Conservation (phyloP, 1,140 invertebrate genomes). For the Pogonomyrmex californicus region DNA sequence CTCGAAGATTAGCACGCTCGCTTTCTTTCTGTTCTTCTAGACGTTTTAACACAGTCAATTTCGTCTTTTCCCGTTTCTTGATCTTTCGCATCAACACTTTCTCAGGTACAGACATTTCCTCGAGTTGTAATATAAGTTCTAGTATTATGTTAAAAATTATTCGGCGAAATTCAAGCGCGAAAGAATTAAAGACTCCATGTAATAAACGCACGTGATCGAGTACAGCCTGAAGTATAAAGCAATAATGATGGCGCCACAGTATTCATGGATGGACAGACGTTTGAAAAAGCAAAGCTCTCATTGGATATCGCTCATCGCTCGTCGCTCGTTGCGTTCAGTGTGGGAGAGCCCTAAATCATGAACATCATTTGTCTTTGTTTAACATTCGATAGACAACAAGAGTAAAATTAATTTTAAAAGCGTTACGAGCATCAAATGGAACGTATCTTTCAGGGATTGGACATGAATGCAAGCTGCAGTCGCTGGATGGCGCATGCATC, state of each 20-base stretch:
- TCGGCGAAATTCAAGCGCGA: background rate
- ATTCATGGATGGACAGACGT: too few species aligned
- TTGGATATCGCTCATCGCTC: too few species aligned
- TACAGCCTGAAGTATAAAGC: too few species aligned
- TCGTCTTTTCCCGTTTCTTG: conserved; percentile 92
- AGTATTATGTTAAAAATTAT: background rate
- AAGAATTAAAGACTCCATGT: background rate
- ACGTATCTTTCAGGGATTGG: too few species aligned
- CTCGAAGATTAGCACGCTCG: background rate
- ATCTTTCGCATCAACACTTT: conserved; percentile 93
- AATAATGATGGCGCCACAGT: too few species aligned
- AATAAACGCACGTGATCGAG: background rate
- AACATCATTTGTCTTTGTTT: too few species aligned
- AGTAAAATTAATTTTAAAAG: too few species aligned
- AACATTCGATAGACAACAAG: too few species aligned
- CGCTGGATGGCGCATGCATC: background rate
- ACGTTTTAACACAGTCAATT: conserved; percentile 88
- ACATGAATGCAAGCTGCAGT: background rate
- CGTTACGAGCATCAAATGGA: too few species aligned
- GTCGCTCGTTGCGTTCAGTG: too few species aligned
- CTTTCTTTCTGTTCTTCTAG: conserved; percentile 85
- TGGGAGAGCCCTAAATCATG: too few species aligned
- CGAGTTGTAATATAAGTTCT: background rate
- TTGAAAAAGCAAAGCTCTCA: too few species aligned
- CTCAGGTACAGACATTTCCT: conserved; percentile 91